Percentiles rank a stretch among this genome's conserved stretches.
phyloP scores from a whole-genome alignment of 1,140 invertebrate genomes.

The Panulirus ornatus region DNA sequence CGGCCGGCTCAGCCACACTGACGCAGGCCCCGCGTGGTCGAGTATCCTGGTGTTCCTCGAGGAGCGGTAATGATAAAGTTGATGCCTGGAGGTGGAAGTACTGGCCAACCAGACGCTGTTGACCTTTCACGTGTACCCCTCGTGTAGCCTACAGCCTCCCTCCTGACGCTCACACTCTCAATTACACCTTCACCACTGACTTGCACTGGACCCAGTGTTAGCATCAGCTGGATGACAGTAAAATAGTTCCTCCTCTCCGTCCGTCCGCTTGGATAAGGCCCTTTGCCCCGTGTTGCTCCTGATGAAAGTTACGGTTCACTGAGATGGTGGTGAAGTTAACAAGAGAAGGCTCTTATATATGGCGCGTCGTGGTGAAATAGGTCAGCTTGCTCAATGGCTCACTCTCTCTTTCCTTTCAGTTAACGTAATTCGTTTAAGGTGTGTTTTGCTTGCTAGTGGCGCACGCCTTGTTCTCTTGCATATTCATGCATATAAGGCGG shows the following conservation, averaged over 20 bases:
- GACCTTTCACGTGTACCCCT: constrained; percentile 40
- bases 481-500: too few relatives aligned
- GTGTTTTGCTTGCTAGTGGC: too few relatives aligned
- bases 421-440: neutral
- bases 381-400: neutral
- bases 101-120: constrained; percentile 34
- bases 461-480: too few relatives aligned
- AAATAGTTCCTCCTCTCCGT: too few relatives aligned
- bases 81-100: constrained; percentile 35
- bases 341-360: neutral
- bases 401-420: neutral
- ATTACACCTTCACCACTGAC: neutral
- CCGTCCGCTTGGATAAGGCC: too few relatives aligned
- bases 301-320: neutral
- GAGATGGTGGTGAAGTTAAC: neutral
- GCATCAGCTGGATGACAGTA: too few relatives aligned
- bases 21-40: constrained; percentile 6
- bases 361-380: neutral
- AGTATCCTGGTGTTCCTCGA: constrained; percentile 7
- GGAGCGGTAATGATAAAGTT: constrained; percentile 16
- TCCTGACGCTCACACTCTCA: neutral
- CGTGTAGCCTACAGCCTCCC: neutral
- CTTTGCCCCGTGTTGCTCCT: too few relatives aligned
- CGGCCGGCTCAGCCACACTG: neutral
- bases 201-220: too few relatives aligned